Evolutionary conservation across 2,888 invertebrate species (phyloP).

Genomic region (Tipula confusa): DNA sequence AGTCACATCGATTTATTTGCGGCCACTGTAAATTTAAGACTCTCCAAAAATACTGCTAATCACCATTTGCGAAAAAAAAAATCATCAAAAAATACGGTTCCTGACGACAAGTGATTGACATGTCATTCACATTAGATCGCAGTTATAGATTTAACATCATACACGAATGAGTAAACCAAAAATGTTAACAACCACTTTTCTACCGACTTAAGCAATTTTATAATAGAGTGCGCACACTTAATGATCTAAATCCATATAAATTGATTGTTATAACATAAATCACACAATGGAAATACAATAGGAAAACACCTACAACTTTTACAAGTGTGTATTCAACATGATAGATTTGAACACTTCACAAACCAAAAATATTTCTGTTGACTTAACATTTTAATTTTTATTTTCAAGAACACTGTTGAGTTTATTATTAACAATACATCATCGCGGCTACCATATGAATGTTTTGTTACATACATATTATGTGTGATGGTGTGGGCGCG

Average conservation of each 20-base stretch:
- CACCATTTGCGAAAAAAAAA: neutral
- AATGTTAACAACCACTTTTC: neutral
- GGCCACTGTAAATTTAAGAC: neutral
- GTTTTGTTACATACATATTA: neutral
- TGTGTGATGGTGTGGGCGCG: neutral
- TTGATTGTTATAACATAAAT: neutral
- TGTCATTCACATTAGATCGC: neutral
- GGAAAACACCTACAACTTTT: neutral
- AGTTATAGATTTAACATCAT: neutral
- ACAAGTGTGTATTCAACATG: neutral
- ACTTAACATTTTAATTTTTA: neutral
- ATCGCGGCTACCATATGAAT: neutral
- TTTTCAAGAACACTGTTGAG: neutral
- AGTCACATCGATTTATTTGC: no score
- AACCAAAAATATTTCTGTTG: neutral
- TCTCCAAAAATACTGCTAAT: neutral
- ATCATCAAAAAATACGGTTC: neutral
- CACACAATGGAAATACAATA: neutral
- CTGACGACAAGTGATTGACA: neutral
- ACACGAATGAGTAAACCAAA: neutral
- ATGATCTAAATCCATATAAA: constrained; percentile 20
- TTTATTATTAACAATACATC: neutral
- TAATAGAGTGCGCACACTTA: neutral
- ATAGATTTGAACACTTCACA: neutral
- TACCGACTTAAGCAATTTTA: neutral